phyloP scores from a whole-genome alignment of 92 coral and sea anemone species.

The Epizoanthus fatuus region DNA sequence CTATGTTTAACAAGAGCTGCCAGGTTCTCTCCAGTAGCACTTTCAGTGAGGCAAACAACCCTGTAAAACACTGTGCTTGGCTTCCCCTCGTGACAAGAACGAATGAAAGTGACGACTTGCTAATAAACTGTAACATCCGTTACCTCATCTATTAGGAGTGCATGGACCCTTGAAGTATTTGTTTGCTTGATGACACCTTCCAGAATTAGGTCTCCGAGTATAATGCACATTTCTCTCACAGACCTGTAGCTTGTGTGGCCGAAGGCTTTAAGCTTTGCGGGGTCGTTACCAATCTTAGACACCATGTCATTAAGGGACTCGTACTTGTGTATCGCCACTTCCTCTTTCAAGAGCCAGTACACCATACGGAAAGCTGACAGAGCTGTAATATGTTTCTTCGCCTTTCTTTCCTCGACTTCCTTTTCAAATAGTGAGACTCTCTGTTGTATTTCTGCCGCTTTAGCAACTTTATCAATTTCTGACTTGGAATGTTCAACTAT shows the following conservation, averaged over 20 bases:
- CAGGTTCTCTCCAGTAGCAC: constrained; percentile 26
- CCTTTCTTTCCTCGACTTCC: not conserved
- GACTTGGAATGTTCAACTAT: constrained; percentile 24
- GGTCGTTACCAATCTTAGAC: constrained; percentile 19
- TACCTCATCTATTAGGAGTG: constrained; percentile 25
- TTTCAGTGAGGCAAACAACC: constrained; percentile 7
- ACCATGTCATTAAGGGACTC: constrained; percentile 26
- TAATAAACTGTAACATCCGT: constrained; percentile 27
- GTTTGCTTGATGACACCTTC: constrained; percentile 10
- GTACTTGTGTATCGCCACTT: constrained; percentile 3
- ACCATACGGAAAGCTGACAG: constrained; percentile 13
- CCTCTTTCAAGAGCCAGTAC: constrained; percentile 24
- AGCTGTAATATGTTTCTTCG: constrained; percentile 9
- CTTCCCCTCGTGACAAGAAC: constrained; percentile 26
- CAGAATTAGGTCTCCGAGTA: constrained; percentile 12
- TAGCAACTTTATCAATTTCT: constrained; percentile 17
- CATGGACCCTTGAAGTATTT: constrained; percentile 13
- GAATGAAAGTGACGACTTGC: constrained; percentile 21
- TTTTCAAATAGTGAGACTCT: constrained; percentile 2
- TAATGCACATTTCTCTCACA: constrained; percentile 23
- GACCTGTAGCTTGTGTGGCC: constrained; percentile 10
- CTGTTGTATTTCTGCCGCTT: not conserved
- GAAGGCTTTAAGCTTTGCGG: constrained; percentile 21
- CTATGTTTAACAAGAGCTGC: constrained; percentile 21
- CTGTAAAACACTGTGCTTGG: constrained; percentile 30